Evolutionary conservation across 2,797 vertebrate genomes (phyloP).

Genomic region (Argentina silus): DNA sequence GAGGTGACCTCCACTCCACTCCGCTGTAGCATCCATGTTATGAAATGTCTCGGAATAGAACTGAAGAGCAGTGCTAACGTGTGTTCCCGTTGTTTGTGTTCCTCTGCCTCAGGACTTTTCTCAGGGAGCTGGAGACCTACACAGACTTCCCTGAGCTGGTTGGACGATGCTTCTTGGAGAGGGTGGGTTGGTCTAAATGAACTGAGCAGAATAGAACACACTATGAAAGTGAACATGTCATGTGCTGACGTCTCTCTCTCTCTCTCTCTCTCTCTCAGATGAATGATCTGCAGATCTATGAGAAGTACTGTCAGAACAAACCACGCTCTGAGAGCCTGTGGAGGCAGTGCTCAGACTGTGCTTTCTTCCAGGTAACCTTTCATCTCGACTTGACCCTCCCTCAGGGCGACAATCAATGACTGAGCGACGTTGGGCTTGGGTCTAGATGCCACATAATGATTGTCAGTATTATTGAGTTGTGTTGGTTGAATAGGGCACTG

Average conservation of each 20-base stretch:
- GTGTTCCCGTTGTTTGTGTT: neutral
- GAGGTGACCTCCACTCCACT: conserved; percentile 75
- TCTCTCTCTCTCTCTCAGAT: conserved; percentile 76
- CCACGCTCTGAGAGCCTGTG: conserved; percentile 96
- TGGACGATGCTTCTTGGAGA: conserved; percentile 92
- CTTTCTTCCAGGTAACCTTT: conserved; percentile 91
- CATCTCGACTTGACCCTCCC: neutral
- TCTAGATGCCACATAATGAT: no score
- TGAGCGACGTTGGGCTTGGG: no score
- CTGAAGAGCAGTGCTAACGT: neutral
- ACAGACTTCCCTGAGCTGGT: conserved; percentile 91
- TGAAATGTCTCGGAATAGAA: neutral
- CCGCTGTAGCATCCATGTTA: neutral
- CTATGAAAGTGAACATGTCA: neutral
- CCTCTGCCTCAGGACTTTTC: conserved; percentile 82
- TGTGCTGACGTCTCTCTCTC: neutral
- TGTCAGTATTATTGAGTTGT: neutral
- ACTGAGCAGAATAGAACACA: neutral
- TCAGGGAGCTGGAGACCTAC: conserved; percentile 91
- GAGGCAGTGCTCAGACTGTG: conserved; percentile 94
- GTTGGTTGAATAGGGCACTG: neutral
- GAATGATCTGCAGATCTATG: conserved; percentile 97
- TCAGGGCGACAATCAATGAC: no score
- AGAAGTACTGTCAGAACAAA: conserved; percentile 98
- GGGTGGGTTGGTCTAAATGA: conserved; percentile 72